Evolutionary conservation across 2,888 invertebrate genomes (phyloP).

Genomic region (Tromatobia lineatoria): DNA sequence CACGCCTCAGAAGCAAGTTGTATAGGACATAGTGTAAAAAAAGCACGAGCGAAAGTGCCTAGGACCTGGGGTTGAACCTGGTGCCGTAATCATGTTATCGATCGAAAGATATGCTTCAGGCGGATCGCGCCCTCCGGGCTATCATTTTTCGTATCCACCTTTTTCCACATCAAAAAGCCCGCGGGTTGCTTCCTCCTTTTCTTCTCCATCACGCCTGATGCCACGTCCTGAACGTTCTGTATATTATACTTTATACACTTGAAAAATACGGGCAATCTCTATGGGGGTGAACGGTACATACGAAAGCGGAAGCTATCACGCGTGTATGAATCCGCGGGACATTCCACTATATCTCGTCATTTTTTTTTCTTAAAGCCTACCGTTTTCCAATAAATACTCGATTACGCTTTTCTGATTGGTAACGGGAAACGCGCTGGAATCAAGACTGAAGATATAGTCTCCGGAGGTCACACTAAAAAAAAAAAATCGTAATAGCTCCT

Average conservation of each 20-base stretch:
- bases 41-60: background rate
- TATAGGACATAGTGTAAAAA: constrained; percentile 9
- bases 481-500: no score
- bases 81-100: constrained; percentile 43
- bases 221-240: background rate
- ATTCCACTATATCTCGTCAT: background rate
- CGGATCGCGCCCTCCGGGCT: constrained; percentile 9
- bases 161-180: constrained; percentile 22
- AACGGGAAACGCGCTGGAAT: background rate
- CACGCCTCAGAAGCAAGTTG: background rate
- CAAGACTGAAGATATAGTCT: background rate
- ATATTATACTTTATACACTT: background rate
- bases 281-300: background rate
- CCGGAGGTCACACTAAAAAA: no score
- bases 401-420: constrained; percentile 11
- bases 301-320: constrained; percentile 3
- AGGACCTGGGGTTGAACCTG: background rate
- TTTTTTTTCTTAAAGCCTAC: constrained; percentile 13
- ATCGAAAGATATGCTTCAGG: constrained; percentile 18
- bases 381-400: constrained; percentile 29
- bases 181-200: background rate
- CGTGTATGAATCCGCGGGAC: background rate
- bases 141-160: constrained; percentile 30
- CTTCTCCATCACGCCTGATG: background rate
- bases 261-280: background rate